Evolutionary conservation across 2,888 invertebrate genomes (phyloP), one percentile per base, ranked within the genome.

Genomic region (Eupithecia tripunctaria): DNA sequence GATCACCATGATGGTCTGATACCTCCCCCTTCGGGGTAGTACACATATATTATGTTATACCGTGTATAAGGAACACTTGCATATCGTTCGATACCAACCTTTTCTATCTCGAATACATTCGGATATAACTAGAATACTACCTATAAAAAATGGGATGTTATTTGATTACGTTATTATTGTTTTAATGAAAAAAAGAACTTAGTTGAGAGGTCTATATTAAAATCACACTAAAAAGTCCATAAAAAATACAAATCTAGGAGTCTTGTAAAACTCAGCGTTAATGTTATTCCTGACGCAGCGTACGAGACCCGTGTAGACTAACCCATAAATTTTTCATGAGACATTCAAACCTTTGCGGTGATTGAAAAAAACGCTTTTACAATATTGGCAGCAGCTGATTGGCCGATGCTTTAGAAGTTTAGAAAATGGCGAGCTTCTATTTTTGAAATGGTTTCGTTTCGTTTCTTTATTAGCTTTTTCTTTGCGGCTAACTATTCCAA

Each of bases 291-390:
- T 89, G 88, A 89, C 89, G 86, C 86, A 89, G 86, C 89, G 87
- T 85, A 85, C 81, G 78, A 83, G 82, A 80, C 82, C 81, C 79
- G 77, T 77, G 77, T 51, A 21, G 10, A 75, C 82, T 79, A 77
- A 75, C 82, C 84, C 85, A 93, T 93, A 93, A 87, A 93, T 93
- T 90, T 93, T 93, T 93, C 93, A 93, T 93, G 93, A 93, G 89
- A 84, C 84, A 81, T 82, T 89, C 86, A 82, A 85, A 82, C 85
- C 85, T 82, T 84, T 84, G 86, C 86, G 88, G 87, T 88, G 91
- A 93, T 93, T 93, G 93, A 75, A 75, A 73, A 90, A 91, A 89
- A 87, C 84, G 85, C 87, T 84, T 87, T 84, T 83, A 83, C 87
- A 81, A 88, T 91, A 90, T 90, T 88, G 88, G 84, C 80, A 51